These are phyloP conservation scores for Sitta europaea DNA, from an alignment of 2,113 vertebrate species.

Conservation along the genomic window DNA sequence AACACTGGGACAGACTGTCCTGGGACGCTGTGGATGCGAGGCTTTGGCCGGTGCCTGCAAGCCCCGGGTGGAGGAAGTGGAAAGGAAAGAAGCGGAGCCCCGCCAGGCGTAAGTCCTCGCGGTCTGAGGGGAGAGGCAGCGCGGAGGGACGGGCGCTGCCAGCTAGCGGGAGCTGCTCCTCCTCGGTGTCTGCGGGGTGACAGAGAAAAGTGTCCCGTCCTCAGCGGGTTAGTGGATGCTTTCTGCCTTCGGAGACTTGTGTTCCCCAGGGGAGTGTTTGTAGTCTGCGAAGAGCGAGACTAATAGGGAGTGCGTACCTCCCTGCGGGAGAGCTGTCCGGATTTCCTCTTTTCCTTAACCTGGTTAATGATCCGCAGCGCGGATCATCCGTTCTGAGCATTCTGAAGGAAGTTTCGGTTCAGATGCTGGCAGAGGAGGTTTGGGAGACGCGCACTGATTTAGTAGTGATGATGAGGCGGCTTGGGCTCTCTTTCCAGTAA, in stretches of 20 bases:
- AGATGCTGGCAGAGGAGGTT: background rate
- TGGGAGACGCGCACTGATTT: background rate
- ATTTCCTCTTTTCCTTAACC: background rate
- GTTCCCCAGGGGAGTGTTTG: background rate
- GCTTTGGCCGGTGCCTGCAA: background rate
- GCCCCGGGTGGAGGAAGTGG: background rate
- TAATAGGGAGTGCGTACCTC: fast-evolving
- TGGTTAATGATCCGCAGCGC: background rate
- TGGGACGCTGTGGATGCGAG: background rate
- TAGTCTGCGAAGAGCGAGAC: background rate
- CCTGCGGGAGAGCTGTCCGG: background rate
- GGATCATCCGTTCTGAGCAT: background rate
- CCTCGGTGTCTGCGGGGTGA: background rate
- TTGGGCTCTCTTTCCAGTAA: background rate
- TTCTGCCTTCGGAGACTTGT: background rate
- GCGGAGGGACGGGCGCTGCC: background rate
- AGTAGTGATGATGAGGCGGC: background rate
- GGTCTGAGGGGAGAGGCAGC: background rate
- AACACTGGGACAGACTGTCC: background rate
- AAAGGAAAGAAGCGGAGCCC: background rate
- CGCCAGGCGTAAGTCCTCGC: background rate
- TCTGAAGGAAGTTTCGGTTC: background rate
- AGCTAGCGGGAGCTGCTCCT: background rate
- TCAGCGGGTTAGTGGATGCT: background rate
- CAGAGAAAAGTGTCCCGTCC: background rate